A percentile compares a stretch with the other conserved stretches of the same genome.
These are phyloP conservation scores for Tiliacea aurago DNA, from an alignment of 2,888 invertebrate species.

Conservation along the genomic window DNA sequence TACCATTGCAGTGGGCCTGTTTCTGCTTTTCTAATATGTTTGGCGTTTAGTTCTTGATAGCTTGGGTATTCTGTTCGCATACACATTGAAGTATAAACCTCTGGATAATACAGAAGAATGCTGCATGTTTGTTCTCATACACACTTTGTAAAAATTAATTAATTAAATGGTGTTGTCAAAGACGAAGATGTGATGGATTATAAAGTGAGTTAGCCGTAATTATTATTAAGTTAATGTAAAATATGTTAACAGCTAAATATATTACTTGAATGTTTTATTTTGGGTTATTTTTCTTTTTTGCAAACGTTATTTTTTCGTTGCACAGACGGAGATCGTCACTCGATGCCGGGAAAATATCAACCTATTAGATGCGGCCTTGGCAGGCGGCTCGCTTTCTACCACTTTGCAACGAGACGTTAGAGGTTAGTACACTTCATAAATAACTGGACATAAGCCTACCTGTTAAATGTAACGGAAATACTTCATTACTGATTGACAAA, in stretches of 20 bases:
- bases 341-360: constrained; percentile 97
- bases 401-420: constrained; percentile 91
- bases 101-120: constrained; percentile 42
- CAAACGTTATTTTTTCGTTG: constrained; percentile 77
- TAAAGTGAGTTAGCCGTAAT: constrained; percentile 72
- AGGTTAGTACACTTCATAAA: constrained; percentile 85
- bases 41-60: constrained; percentile 71
- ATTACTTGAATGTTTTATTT: constrained; percentile 51
- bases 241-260: constrained; percentile 63
- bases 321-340: constrained; percentile 95
- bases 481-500: background rate
- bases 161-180: constrained; percentile 60
- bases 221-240: constrained; percentile 57
- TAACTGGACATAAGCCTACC: constrained; percentile 29
- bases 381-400: constrained; percentile 88
- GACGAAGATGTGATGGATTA: constrained; percentile 63
- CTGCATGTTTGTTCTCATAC: constrained; percentile 62
- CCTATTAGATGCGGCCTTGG: constrained; percentile 93
- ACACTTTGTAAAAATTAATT: constrained; percentile 50
- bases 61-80: constrained; percentile 69
- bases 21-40: constrained; percentile 80
- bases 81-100: constrained; percentile 43
- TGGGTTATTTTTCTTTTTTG: constrained; percentile 62
- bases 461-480: constrained; percentile 15
- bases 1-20: constrained; percentile 70